Percentiles rank a stretch among this genome's conserved stretches.
phyloP scores from a whole-genome alignment of 2,888 invertebrate species.

The Agriopis marginaria region DNA sequence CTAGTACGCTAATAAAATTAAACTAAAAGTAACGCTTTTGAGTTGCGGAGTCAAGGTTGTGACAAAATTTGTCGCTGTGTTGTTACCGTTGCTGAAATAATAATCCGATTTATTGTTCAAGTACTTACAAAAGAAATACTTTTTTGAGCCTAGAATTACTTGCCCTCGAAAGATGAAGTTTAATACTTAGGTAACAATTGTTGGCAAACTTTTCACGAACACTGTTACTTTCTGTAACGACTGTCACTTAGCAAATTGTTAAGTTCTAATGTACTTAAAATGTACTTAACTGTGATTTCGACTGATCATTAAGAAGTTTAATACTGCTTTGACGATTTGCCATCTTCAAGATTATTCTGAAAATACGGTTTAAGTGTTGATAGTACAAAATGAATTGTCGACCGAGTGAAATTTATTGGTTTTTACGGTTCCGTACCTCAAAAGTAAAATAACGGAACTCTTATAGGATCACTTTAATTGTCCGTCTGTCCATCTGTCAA shows the following conservation, averaged over 20 bases:
- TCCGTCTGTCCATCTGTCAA: too few relatives aligned
- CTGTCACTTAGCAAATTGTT: constrained; percentile 63
- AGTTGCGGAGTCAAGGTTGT: too few relatives aligned
- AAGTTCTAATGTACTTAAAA: constrained; percentile 70
- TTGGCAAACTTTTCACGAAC: constrained; percentile 24
- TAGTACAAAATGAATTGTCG: constrained; percentile 40
- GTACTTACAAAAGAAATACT: constrained; percentile 9
- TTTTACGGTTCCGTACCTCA: too few relatives aligned
- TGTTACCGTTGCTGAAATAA: not conserved
- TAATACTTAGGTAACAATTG: constrained; percentile 22
- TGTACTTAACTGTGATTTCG: constrained; percentile 70
- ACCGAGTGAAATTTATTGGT: constrained; percentile 8
- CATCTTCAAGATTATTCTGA: constrained; percentile 50
- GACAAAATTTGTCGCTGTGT: too few relatives aligned
- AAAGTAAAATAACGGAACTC: too few relatives aligned
- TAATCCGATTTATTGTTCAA: not conserved
- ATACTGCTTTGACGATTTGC: constrained; percentile 62
- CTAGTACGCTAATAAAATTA: too few relatives aligned
- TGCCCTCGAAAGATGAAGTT: constrained; percentile 18
- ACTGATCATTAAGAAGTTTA: constrained; percentile 74
- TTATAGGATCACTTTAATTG: too few relatives aligned
- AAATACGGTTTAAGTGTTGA: constrained; percentile 58
- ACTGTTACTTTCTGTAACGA: constrained; percentile 45
- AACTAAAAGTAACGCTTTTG: too few relatives aligned
- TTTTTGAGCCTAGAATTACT: constrained; percentile 9